Evolutionary conservation across 2,113 vertebrate genomes (phyloP).

Genomic region (Abramis brama): DNA sequence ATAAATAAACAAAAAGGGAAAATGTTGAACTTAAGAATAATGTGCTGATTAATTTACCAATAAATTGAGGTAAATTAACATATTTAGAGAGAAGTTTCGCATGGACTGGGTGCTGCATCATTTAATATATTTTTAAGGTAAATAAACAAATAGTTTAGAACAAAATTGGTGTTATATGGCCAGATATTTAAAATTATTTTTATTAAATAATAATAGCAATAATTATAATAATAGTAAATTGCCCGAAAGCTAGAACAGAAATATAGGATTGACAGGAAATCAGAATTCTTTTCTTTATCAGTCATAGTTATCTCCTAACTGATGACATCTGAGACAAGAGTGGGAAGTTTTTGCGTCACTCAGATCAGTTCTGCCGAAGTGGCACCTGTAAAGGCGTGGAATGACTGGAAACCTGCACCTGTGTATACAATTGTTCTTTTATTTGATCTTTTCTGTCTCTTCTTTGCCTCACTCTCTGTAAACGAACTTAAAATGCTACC

Average conservation of each 20-base stretch:
- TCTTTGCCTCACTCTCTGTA: neutral
- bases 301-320: neutral
- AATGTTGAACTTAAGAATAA: neutral
- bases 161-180: neutral
- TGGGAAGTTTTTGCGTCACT: neutral
- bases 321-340: neutral
- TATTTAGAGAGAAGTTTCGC: neutral
- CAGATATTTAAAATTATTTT: neutral
- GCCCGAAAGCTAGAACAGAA: neutral
- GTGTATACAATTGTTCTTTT: neutral
- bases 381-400: neutral
- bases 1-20: neutral
- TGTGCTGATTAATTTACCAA: neutral
- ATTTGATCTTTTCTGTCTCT: neutral
- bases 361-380: neutral
- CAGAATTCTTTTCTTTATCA: neutral
- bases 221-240: neutral
- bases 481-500: constrained; percentile 1
- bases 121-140: neutral
- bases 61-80: neutral
- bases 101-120: no score
- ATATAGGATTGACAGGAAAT: neutral
- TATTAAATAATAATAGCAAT: no score
- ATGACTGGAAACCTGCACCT: constrained; percentile 16
- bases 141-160: neutral